Conservation (phyloP, 2,888 invertebrate species). For the Pinctada fucata region DNA sequence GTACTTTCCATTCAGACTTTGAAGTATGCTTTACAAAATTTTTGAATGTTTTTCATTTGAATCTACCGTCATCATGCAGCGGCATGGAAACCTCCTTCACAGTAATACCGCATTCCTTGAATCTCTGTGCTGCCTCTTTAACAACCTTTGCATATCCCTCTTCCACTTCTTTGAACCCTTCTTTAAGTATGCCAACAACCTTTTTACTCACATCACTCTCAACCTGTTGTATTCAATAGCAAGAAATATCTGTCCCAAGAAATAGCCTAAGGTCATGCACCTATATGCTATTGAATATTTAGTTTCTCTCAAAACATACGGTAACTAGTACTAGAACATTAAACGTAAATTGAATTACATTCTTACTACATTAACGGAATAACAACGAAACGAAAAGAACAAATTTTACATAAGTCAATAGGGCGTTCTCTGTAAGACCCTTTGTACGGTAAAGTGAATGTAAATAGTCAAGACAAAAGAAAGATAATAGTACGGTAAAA, state of each 20-base stretch:
- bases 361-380: too few species aligned
- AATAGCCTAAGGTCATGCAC: not conserved
- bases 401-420: too few species aligned
- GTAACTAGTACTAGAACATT: too few species aligned
- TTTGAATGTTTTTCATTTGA: not conserved
- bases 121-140: slow-evolving; percentile 46
- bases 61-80: slow-evolving; percentile 62
- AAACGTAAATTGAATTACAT: too few species aligned
- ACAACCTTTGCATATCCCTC: slow-evolving; percentile 60
- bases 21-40: too few species aligned
- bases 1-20: too few species aligned
- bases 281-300: not conserved
- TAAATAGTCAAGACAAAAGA: too few species aligned
- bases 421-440: too few species aligned
- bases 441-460: too few species aligned
- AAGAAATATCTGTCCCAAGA: not conserved
- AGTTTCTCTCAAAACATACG: too few species aligned
- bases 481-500: too few species aligned
- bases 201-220: slow-evolving; percentile 53
- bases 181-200: slow-evolving; percentile 66
- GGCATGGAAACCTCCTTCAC: slow-evolving; percentile 68
- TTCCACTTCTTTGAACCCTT: slow-evolving; percentile 67
- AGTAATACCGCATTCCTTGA: slow-evolving; percentile 52
- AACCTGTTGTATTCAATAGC: slow-evolving; percentile 45
- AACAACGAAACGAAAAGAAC: too few species aligned